A percentile compares a stretch with the other conserved stretches of the same genome.
These are phyloP conservation scores for Hylyphantes graminicola DNA, from an alignment of 1,140 invertebrate species.

Conservation along the genomic window DNA sequence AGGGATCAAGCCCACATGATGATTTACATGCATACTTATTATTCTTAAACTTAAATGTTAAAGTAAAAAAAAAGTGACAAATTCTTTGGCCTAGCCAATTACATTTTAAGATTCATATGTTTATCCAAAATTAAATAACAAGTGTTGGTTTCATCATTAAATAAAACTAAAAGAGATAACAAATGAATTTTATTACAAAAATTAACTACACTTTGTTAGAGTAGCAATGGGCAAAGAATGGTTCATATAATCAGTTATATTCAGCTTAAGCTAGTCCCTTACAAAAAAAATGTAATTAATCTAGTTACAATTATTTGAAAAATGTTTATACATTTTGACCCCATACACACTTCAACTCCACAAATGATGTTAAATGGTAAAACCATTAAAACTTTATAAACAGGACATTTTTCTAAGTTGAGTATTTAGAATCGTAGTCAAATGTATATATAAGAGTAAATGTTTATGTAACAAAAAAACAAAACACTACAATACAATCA, in stretches of 20 bases:
- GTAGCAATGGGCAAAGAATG: slow-evolving; percentile 7
- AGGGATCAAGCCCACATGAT: too few relatives aligned
- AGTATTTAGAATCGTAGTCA: slow-evolving; percentile 4
- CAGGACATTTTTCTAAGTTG: slow-evolving; percentile 2
- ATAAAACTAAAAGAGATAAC: slow-evolving; percentile 17
- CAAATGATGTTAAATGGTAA: neutral
- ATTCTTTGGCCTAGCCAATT: too few relatives aligned
- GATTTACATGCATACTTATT: too few relatives aligned
- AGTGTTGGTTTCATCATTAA: neutral
- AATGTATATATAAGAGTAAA: slow-evolving; percentile 8
- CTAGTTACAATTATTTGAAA: neutral
- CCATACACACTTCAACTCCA: neutral
- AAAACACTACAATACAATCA: slow-evolving; percentile 5
- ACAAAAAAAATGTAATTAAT: neutral
- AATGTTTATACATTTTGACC: neutral
- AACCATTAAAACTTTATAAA: slow-evolving; percentile 15
- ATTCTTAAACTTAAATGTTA: too few relatives aligned
- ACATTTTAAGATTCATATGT: too few relatives aligned
- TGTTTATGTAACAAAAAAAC: neutral
- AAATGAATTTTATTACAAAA: slow-evolving; percentile 36
- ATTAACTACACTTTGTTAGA: slow-evolving; percentile 35
- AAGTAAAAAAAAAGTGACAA: too few relatives aligned
- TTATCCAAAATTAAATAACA: too few relatives aligned
- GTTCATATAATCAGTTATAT: neutral
- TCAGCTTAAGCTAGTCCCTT: slow-evolving; percentile 3